Percentiles rank a stretch among this genome's conserved stretches.
These are phyloP conservation scores for Spea multiplicata DNA, from an alignment of 2,113 vertebrate genomes.

Conservation along the genomic window DNA sequence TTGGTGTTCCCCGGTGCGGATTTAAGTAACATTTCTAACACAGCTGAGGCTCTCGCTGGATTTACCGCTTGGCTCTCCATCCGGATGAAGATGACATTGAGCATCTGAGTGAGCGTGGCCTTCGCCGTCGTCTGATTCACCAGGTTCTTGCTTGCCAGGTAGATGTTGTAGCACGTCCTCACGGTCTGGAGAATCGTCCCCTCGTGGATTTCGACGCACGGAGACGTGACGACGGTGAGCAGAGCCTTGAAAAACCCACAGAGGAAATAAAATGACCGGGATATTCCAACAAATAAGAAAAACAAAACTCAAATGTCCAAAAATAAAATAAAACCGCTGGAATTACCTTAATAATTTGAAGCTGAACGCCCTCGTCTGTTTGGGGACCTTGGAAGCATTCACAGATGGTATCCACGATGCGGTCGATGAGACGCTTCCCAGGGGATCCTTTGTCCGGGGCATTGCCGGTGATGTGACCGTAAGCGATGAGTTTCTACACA, in stretches of 20 bases:
- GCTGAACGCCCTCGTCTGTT: constrained; percentile 94
- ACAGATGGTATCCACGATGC: constrained; percentile 93
- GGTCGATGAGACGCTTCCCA: constrained; percentile 89
- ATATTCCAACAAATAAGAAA: too few species aligned
- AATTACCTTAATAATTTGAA: constrained; percentile 96
- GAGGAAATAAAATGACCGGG: too few species aligned
- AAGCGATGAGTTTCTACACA: constrained; percentile 89
- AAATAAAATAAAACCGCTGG: not conserved
- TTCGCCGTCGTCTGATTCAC: constrained; percentile 98
- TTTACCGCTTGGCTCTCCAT: constrained; percentile 96
- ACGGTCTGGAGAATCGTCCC: constrained; percentile 94
- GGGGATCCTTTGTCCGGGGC: constrained; percentile 85
- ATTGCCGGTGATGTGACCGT: constrained; percentile 95
- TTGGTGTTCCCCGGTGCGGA: too few species aligned
- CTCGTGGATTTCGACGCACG: constrained; percentile 95
- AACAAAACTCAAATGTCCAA: not conserved
- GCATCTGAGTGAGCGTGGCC: constrained; percentile 96
- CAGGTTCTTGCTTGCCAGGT: constrained; percentile 96
- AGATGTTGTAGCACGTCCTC: constrained; percentile 97
- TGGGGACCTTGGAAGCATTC: constrained; percentile 95
- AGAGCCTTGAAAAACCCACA: constrained; percentile 80
- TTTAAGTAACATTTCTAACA: too few species aligned
- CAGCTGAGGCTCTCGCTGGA: constrained; percentile 29
- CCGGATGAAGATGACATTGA: constrained; percentile 94
- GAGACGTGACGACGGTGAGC: constrained; percentile 91